A percentile compares a stretch with the other conserved stretches of the same genome.
phyloP scores from a whole-genome alignment of 2,797 vertebrate species.

The Triplophysa yarkandensis region DNA sequence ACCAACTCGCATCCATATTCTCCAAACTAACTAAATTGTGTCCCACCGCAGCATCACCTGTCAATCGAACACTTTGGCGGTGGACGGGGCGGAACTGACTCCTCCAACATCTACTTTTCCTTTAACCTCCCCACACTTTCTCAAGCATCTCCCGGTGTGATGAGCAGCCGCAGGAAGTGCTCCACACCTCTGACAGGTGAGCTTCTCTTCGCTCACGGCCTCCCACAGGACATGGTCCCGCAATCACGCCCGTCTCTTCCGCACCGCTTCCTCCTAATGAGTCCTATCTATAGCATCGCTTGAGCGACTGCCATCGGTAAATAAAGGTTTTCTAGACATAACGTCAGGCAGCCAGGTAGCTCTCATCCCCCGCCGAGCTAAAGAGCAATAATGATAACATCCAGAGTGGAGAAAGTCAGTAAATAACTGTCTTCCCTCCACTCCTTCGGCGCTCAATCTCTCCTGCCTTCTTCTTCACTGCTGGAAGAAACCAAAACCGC shows the following conservation, averaged over 20 bases:
- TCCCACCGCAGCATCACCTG: background rate
- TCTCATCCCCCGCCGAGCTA: conserved; percentile 50
- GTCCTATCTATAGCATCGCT: conserved; percentile 48
- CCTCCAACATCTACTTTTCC: conserved; percentile 20
- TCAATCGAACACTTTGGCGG: conserved; percentile 35
- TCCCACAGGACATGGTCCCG: conserved; percentile 62
- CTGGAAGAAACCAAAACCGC: conserved; percentile 25
- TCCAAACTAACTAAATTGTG: background rate
- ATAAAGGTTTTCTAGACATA: conserved; percentile 46
- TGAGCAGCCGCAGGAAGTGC: conserved; percentile 29
- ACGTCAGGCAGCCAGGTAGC: conserved; percentile 49
- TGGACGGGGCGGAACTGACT: conserved; percentile 9
- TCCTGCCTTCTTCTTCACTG: background rate
- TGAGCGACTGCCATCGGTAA: conserved; percentile 57
- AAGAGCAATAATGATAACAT: conserved; percentile 56
- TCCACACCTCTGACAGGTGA: conserved; percentile 49
- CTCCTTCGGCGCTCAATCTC: conserved; percentile 43
- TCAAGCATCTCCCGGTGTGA: background rate
- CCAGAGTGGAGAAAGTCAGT: conserved; percentile 24
- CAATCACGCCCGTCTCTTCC: conserved; percentile 56
- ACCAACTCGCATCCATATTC: background rate
- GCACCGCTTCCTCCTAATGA: conserved; percentile 58
- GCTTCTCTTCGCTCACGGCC: conserved; percentile 52
- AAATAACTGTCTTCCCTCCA: conserved; percentile 54
- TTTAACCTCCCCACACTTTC: background rate